These are phyloP conservation scores for Lepidothrix coronata DNA, from an alignment of 2,113 vertebrate genomes.

Conservation along the genomic window DNA sequence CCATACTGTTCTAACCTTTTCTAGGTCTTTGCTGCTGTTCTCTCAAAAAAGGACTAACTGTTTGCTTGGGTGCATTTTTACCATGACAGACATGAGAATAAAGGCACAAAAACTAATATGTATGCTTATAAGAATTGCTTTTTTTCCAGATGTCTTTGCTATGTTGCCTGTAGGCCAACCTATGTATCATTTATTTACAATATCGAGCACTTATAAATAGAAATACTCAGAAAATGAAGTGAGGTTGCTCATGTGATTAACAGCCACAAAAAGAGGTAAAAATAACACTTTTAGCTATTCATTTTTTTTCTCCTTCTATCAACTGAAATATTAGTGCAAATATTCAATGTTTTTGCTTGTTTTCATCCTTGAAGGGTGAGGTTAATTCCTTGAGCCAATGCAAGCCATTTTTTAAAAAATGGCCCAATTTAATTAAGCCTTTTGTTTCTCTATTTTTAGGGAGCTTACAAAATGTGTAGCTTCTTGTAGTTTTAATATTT, in stretches of 20 bases:
- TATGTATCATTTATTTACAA: background rate
- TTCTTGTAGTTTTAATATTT: background rate
- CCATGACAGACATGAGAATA: background rate
- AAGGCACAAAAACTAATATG: background rate
- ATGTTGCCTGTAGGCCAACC: background rate
- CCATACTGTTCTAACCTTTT: background rate
- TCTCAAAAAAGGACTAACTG: background rate
- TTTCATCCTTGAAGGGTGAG: background rate
- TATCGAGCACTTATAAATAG: background rate
- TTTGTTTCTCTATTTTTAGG: background rate
- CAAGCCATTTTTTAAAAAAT: background rate
- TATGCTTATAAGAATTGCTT: background rate
- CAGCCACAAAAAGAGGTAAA: background rate
- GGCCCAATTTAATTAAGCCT: background rate
- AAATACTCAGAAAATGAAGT: background rate
- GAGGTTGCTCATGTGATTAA: background rate
- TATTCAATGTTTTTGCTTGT: background rate
- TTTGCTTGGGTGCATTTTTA: background rate
- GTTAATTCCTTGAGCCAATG: background rate
- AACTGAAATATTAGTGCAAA: background rate
- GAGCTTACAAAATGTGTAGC: background rate
- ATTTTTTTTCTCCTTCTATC: background rate
- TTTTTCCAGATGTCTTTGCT: background rate
- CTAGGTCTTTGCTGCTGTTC: background rate
- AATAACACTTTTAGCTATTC: background rate